These are phyloP conservation scores for Lithobates pipiens DNA, from an alignment of 2,797 vertebrate genomes.

Conservation along the genomic window DNA sequence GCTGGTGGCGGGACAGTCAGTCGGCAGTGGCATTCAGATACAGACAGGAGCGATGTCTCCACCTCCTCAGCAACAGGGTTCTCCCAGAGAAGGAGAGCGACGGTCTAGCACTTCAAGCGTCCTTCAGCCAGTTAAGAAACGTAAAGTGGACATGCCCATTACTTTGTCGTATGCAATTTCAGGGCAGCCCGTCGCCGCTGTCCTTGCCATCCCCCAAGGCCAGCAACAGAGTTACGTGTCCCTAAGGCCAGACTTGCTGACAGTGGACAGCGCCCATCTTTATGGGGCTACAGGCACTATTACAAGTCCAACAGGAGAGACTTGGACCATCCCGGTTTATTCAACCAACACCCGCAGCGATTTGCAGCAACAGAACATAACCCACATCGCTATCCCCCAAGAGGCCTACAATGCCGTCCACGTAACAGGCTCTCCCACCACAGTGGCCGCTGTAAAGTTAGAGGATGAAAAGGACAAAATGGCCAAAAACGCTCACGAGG, in stretches of 20 bases:
- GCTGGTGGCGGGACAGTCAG: conserved; percentile 86
- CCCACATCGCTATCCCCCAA: conserved; percentile 96
- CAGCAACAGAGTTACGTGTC: conserved; percentile 97
- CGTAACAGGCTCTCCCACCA: conserved; percentile 84
- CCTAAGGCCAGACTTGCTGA: conserved; percentile 92
- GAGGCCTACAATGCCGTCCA: conserved; percentile 94
- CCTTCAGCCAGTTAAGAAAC: conserved; percentile 95
- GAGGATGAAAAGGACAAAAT: conserved; percentile 93
- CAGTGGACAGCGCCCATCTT: conserved; percentile 96
- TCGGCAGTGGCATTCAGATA: conserved; percentile 94
- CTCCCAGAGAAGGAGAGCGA: conserved; percentile 88
- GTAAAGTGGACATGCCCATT: conserved; percentile 97
- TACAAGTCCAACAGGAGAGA: conserved; percentile 96
- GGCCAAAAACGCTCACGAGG: conserved; percentile 90
- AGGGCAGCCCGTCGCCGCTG: conserved; percentile 94
- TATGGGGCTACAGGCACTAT: conserved; percentile 97
- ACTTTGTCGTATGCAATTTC: conserved; percentile 95
- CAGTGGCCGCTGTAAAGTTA: conserved; percentile 85
- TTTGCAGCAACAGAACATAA: conserved; percentile 92
- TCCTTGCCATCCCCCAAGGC: conserved; percentile 93
- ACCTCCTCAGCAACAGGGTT: conserved; percentile 86
- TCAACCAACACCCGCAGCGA: conserved; percentile 86
- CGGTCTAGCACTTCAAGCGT: conserved; percentile 86
- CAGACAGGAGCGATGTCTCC: conserved; percentile 92
- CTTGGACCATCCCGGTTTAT: conserved; percentile 98